A percentile compares a stretch with the other conserved stretches of the same genome.
Evolutionary conservation across 2,113 vertebrate genomes (phyloP).

Genomic region (Thinocorus orbignyianus): DNA sequence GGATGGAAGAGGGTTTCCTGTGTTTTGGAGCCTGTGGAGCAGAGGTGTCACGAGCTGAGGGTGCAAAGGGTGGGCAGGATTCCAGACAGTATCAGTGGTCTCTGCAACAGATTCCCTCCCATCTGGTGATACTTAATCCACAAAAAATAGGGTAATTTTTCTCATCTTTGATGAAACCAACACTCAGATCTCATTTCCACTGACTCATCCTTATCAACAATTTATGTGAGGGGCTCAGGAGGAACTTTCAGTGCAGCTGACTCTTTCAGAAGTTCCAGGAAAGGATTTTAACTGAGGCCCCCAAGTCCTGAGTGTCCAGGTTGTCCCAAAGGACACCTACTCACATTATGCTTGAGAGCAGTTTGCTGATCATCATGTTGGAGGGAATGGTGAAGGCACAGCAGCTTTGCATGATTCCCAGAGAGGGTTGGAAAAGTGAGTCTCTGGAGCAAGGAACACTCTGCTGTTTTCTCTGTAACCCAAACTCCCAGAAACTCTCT

Average conservation of each 20-base stretch:
- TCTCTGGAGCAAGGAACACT: neutral
- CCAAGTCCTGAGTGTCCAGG: neutral
- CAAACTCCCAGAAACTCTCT: neutral
- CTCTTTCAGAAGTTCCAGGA: neutral
- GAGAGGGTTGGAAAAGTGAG: neutral
- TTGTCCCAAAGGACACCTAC: neutral
- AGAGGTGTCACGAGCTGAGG: neutral
- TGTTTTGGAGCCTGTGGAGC: neutral
- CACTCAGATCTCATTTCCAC: neutral
- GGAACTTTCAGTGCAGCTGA: accelerated
- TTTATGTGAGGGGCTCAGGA: neutral
- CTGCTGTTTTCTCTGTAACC: neutral
- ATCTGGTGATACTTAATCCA: neutral
- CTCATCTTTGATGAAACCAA: neutral
- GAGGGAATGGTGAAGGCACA: neutral
- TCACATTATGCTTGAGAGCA: neutral
- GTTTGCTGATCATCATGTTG: neutral
- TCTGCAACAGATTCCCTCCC: neutral
- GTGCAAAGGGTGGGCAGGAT: neutral
- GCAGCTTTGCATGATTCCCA: neutral
- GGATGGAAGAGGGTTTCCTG: neutral
- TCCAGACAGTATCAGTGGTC: neutral
- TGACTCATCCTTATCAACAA: neutral
- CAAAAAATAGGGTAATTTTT: neutral
- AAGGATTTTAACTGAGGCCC: neutral